Evolutionary conservation across 2,888 invertebrate species (phyloP).

Genomic region (Macrosoma leucophasiata): DNA sequence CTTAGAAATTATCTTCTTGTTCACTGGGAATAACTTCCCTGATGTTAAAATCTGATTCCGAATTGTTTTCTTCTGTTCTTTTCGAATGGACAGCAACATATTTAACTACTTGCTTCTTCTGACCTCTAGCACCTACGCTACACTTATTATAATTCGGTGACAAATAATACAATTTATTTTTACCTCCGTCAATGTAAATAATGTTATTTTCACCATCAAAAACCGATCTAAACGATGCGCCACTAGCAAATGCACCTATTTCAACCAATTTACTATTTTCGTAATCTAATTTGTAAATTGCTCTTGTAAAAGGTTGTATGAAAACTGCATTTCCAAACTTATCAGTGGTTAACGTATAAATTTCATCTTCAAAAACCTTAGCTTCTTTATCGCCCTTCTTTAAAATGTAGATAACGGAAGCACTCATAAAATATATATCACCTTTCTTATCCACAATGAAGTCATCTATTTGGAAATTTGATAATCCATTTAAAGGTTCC

Average conservation of each 20-base stretch:
- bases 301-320: constrained; percentile 41
- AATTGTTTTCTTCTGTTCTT: no score
- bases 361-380: constrained; percentile 37
- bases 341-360: constrained; percentile 46
- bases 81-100: no score
- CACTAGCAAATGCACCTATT: constrained; percentile 43
- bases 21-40: no score
- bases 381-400: constrained; percentile 39
- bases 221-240: constrained; percentile 38
- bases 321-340: constrained; percentile 43
- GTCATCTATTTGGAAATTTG: constrained; percentile 47
- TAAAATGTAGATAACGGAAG: constrained; percentile 38
- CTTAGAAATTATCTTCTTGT: constrained; percentile 19
- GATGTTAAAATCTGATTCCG: no score
- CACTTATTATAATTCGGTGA: constrained; percentile 45
- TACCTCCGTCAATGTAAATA: constrained; percentile 43
- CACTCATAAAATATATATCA: constrained; percentile 50
- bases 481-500: constrained; percentile 31
- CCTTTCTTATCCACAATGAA: constrained; percentile 47
- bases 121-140: constrained; percentile 33
- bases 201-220: constrained; percentile 52
- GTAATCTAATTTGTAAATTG: constrained; percentile 45
- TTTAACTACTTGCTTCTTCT: constrained; percentile 25
- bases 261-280: constrained; percentile 33
- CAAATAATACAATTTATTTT: constrained; percentile 42